Conservation (phyloP, 2,888 invertebrate genomes). For the Dynastes maya region DNA sequence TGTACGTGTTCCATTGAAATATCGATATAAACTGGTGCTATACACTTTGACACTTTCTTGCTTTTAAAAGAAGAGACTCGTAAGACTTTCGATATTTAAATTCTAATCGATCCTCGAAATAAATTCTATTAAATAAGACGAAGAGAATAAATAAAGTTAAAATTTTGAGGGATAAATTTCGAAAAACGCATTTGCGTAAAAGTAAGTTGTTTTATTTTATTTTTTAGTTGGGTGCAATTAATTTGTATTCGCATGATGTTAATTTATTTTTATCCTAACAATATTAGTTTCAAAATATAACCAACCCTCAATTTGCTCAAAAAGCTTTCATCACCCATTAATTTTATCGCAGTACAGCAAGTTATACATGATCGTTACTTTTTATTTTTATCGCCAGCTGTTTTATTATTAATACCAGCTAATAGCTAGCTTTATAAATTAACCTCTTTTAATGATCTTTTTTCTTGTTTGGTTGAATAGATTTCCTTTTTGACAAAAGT, state of each 20-base stretch:
- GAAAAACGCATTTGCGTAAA: too few species aligned
- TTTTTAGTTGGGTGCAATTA: too few species aligned
- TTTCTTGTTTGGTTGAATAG: background rate
- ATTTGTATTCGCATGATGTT: too few species aligned
- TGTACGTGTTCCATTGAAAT: slow-evolving; percentile 60
- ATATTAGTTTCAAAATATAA: too few species aligned
- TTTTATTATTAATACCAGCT: slow-evolving; percentile 8
- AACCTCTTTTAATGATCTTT: background rate
- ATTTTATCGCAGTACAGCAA: slow-evolving; percentile 13
- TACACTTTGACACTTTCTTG: slow-evolving; percentile 36
- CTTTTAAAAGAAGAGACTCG: slow-evolving; percentile 53
- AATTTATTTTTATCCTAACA: too few species aligned
- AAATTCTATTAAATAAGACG: slow-evolving; percentile 5
- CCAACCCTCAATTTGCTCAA: background rate
- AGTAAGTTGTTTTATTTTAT: too few species aligned
- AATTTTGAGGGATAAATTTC: too few species aligned
- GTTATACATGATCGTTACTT: slow-evolving; percentile 29
- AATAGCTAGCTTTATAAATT: slow-evolving; percentile 2
- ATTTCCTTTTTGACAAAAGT: background rate
- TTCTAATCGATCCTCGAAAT: background rate
- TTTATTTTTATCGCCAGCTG: slow-evolving; percentile 40
- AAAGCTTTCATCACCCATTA: background rate
- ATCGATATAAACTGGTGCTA: slow-evolving; percentile 64
- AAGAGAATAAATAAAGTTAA: background rate
- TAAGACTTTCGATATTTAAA: background rate